These are phyloP conservation scores for Lerema accius DNA, from an alignment of 1,140 invertebrate genomes.

Conservation along the genomic window DNA sequence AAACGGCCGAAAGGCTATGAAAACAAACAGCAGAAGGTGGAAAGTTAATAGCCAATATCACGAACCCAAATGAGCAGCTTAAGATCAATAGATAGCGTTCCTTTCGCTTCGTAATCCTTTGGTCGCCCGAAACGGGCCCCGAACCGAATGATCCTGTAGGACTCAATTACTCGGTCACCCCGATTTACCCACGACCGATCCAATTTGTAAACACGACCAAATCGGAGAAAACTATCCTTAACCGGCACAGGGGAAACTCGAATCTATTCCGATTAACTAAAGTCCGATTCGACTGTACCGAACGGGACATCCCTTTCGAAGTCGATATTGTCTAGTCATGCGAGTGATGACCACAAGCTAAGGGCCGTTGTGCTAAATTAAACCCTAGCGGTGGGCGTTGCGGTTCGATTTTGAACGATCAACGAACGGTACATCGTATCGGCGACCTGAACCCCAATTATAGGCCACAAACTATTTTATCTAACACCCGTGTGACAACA, in stretches of 20 bases:
- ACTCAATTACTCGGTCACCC: constrained; percentile 79
- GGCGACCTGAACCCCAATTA: constrained; percentile 73
- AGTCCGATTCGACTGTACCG: constrained; percentile 19
- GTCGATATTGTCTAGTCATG: constrained; percentile 80
- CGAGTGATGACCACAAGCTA: constrained; percentile 74
- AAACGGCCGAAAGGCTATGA: neutral
- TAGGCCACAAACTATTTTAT: constrained; percentile 82
- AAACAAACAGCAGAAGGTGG: constrained; percentile 45
- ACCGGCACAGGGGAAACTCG: constrained; percentile 31
- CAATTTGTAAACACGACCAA: constrained; percentile 76
- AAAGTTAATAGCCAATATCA: constrained; percentile 14
- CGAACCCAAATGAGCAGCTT: constrained; percentile 24
- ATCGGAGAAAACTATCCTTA: constrained; percentile 70
- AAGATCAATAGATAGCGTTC: constrained; percentile 71
- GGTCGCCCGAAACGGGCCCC: constrained; percentile 59
- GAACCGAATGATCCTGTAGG: constrained; percentile 78
- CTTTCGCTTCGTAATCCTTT: constrained; percentile 72
- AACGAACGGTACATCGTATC: constrained; percentile 33
- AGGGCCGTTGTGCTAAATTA: constrained; percentile 34
- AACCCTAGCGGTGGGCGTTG: constrained; percentile 42
- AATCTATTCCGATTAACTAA: constrained; percentile 33
- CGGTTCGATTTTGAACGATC: constrained; percentile 41
- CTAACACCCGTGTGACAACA: constrained; percentile 77
- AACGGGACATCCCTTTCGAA: constrained; percentile 57
- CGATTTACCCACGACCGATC: constrained; percentile 76